These are phyloP conservation scores for Indicator maculatus DNA, from an alignment of 2,113 vertebrate genomes.

Conservation along the genomic window DNA sequence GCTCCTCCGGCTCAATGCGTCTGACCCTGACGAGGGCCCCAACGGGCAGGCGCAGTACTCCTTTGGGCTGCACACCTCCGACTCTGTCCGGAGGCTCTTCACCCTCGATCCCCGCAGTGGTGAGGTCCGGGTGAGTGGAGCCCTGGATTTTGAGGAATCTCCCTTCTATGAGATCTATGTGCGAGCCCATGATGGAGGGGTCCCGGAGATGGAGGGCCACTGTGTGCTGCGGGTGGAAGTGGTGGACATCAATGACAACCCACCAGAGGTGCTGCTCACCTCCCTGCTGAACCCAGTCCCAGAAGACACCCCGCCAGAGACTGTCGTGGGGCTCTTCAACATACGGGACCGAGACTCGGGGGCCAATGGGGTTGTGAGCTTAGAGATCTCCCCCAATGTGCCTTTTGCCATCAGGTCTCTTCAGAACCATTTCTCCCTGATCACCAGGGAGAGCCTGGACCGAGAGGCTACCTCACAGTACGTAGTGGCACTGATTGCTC, in stretches of 20 bases:
- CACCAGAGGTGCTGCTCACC: conserved; percentile 77
- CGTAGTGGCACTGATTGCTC: conserved; percentile 75
- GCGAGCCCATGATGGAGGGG: conserved; percentile 82
- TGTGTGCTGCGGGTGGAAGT: conserved; percentile 80
- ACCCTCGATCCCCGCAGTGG: conserved; percentile 77
- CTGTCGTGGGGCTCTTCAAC: conserved; percentile 84
- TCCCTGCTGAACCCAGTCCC: conserved; percentile 80
- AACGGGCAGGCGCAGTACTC: conserved; percentile 82
- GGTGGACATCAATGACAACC: conserved; percentile 79
- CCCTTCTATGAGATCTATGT: conserved; percentile 85
- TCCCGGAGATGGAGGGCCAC: conserved; percentile 84
- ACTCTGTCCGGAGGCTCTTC: conserved; percentile 75
- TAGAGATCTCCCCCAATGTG: conserved; percentile 73
- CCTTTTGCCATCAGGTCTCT: conserved; percentile 86
- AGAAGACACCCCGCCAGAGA: conserved; percentile 78
- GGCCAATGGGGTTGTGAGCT: conserved; percentile 77
- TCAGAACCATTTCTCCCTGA: conserved; percentile 89
- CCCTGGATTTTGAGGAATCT: conserved; percentile 82
- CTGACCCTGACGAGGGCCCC: conserved; percentile 79
- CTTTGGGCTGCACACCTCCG: conserved; percentile 80
- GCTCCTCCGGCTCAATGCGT: conserved; percentile 78
- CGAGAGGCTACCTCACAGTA: conserved; percentile 77
- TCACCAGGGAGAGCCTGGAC: conserved; percentile 81
- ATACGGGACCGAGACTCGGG: conserved; percentile 83
- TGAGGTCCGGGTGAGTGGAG: conserved; percentile 76